phyloP scores from a whole-genome alignment of 2,113 vertebrate genomes.

The Petromus typicus region DNA sequence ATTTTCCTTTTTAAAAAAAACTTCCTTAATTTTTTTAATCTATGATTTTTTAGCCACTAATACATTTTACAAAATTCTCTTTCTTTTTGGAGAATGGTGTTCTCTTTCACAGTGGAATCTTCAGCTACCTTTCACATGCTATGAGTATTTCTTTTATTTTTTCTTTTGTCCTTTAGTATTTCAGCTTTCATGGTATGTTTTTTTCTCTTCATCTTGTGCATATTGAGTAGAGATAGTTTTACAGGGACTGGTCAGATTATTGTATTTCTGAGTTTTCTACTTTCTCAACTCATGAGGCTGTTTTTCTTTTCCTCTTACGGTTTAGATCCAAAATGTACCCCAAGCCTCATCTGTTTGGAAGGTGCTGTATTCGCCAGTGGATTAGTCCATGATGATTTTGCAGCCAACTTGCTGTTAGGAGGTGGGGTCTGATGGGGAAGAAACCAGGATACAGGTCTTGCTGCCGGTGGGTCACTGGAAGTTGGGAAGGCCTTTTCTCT shows the following conservation, averaged over 20 bases:
- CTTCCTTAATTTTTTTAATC: neutral
- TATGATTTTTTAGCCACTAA: neutral
- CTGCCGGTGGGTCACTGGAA: neutral
- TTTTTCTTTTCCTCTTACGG: neutral
- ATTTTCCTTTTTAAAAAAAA: neutral
- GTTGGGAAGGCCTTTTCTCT: neutral
- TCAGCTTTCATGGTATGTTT: neutral
- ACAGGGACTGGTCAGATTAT: neutral
- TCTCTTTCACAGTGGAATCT: neutral
- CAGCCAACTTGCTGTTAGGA: neutral
- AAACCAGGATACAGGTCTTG: neutral
- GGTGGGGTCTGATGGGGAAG: neutral
- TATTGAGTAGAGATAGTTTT: neutral
- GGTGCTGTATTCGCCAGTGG: neutral
- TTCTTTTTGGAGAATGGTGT: neutral
- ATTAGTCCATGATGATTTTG: neutral
- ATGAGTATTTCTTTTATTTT: neutral
- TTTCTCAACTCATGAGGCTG: neutral
- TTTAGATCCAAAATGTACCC: neutral
- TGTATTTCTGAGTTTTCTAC: neutral
- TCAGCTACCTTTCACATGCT: neutral
- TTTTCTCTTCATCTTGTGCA: neutral
- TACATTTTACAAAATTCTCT: neutral
- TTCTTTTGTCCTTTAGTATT: neutral
- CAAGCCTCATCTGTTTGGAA: neutral